phyloP scores from a whole-genome alignment of 1,140 invertebrate genomes.

The Achroia grisella region DNA sequence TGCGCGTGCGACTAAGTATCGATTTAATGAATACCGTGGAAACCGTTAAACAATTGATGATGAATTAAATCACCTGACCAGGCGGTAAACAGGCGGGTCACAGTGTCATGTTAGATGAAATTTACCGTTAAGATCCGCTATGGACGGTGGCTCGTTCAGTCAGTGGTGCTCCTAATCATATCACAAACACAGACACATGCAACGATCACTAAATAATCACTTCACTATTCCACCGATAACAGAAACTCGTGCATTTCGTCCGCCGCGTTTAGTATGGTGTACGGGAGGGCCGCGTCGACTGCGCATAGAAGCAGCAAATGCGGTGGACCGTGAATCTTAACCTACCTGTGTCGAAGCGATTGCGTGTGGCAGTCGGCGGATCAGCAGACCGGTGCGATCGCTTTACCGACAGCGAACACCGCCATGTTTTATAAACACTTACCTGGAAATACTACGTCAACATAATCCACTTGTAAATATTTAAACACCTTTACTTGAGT shows the following conservation, averaged over 20 bases:
- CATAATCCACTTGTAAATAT: too few relatives aligned
- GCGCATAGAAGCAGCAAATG: constrained; percentile 59
- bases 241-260: constrained; percentile 53
- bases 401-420: constrained; percentile 46
- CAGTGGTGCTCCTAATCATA: constrained; percentile 44
- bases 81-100: constrained; percentile 55
- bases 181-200: constrained; percentile 47
- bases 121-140: constrained; percentile 67
- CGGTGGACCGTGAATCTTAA: constrained; percentile 66
- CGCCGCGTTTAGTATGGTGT: constrained; percentile 30
- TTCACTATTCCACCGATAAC: constrained; percentile 52
- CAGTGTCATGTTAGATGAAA: constrained; percentile 39
- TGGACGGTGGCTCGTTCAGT: constrained; percentile 36
- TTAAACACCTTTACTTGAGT: background rate
- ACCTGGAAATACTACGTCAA: too few relatives aligned
- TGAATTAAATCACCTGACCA: constrained; percentile 44
- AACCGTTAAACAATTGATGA: constrained; percentile 13
- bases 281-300: constrained; percentile 49
- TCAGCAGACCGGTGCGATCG: constrained; percentile 43
- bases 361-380: constrained; percentile 58
- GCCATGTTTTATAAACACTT: constrained; percentile 40
- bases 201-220: constrained; percentile 50
- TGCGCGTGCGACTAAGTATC: constrained; percentile 15
- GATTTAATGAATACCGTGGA: constrained; percentile 6
- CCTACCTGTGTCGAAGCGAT: constrained; percentile 61